Evolutionary conservation across 2,888 invertebrate genomes (phyloP), one percentile per base, ranked within the genome.

Genomic region (Chalcis sispes): DNA sequence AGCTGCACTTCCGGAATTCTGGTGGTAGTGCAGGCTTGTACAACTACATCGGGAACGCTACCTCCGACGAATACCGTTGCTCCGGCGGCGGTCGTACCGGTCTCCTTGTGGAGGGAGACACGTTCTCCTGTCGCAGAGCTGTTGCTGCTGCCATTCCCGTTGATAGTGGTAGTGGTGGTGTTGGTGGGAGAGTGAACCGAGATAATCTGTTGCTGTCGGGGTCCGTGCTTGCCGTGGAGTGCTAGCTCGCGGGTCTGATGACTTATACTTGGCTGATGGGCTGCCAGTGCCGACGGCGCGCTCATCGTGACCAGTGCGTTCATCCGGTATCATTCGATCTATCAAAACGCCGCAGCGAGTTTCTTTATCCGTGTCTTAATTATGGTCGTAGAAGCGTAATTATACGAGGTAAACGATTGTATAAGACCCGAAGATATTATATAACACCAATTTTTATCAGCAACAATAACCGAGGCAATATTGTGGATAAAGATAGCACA

Each of bases 51-150:
- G 79, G 83, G 80, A 79, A 81, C 78, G 78, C 81, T 58, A 54
- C 84, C 80, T 85, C 25, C 87, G 79, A 87, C 85, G 81, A 89
- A 89, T 90, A 90, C 90, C 90, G 90, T 90, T 90, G 89, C 87
- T 84, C 85, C 86, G 80, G 82, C 82, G 59, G 23, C 40, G 1
- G 40, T 15, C 23, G 62, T 67, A 20, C 54, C 29, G n/a, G 40
- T 25, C 7, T 29, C 50, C 50, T 36, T 25, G 46, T 59, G 70
- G 48, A 61, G 61, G 32, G 67, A 61, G 27, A 2, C 8, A 1
- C 56, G 20, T 4, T 29, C 27, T 4, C 27, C 42, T 54, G 32
- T 23, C 23, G 61, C 23, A 29, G 36, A 54, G 27, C 13, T 46
- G n/a, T n/a, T 40, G 18, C 52, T n/a, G 40, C 18, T 58, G 27